These are phyloP conservation scores for Acanthosepion esculentum DNA, from an alignment of 2,888 invertebrate species.

Conservation along the genomic window DNA sequence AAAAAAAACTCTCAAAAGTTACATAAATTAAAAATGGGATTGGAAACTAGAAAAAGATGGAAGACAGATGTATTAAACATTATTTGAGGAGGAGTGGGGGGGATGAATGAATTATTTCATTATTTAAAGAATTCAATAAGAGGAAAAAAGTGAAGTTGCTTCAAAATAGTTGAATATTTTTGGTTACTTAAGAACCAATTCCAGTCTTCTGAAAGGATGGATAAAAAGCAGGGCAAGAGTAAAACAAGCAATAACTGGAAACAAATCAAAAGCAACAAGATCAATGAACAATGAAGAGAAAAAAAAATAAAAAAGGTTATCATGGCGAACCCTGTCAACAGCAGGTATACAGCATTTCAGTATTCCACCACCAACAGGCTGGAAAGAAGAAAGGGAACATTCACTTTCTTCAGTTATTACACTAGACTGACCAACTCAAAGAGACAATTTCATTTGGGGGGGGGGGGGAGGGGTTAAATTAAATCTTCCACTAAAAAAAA, in stretches of 20 bases:
- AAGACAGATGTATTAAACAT: too few relatives aligned
- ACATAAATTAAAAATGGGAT: too few relatives aligned
- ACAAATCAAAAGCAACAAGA: not conserved
- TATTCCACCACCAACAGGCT: not conserved
- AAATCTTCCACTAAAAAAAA: not conserved
- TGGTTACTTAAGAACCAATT: not conserved
- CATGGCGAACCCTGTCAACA: not conserved
- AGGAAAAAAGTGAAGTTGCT: too few relatives aligned
- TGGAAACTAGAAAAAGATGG: too few relatives aligned
- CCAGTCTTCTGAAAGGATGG: not conserved
- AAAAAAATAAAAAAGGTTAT: not conserved
- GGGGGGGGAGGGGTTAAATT: too few relatives aligned
- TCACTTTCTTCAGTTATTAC: not conserved
- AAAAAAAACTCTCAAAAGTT: too few relatives aligned
- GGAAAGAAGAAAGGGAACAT: not conserved
- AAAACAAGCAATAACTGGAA: not conserved
- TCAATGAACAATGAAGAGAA: not conserved
- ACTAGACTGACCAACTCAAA: not conserved
- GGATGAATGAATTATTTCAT: too few relatives aligned
- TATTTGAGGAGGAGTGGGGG: too few relatives aligned
- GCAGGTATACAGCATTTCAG: constrained; percentile 34
- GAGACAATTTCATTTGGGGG: not conserved
- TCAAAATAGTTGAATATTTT: too few relatives aligned
- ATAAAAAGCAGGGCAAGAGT: constrained; percentile 34
- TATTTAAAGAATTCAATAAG: too few relatives aligned